Evolutionary conservation across 2,797 vertebrate genomes (phyloP).

Genomic region (Bradypodion ventrale): DNA sequence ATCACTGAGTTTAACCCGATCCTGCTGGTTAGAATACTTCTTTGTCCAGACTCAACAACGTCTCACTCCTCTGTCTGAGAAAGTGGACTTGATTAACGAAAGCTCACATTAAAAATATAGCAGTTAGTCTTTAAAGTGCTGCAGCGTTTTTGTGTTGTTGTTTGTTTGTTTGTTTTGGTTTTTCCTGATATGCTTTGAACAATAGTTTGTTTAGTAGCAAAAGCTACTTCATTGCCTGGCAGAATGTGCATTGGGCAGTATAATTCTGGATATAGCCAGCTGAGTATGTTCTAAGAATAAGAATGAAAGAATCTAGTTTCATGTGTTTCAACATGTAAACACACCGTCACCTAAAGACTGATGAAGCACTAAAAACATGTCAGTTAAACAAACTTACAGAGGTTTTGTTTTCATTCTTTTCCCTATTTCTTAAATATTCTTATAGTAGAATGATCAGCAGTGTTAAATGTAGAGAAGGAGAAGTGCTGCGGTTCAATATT

Average conservation of each 20-base stretch:
- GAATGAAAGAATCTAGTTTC: constrained; percentile 38
- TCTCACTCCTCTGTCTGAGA: too few relatives aligned
- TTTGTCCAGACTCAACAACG: too few relatives aligned
- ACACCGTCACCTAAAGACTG: constrained; percentile 47
- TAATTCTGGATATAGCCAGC: not conserved
- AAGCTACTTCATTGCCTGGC: constrained; percentile 45
- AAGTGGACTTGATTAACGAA: too few relatives aligned
- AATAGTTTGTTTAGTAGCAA: constrained; percentile 58
- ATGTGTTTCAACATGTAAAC: constrained; percentile 42
- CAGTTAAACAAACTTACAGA: constrained; percentile 35
- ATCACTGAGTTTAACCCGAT: too few relatives aligned
- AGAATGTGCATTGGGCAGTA: constrained; percentile 24
- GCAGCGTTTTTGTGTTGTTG: too few relatives aligned
- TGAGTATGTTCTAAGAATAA: rapidly evolving
- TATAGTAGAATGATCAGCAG: constrained; percentile 30
- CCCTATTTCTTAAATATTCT: constrained; percentile 40
- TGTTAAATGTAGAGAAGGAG: not conserved
- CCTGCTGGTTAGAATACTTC: too few relatives aligned
- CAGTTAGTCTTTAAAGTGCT: too few relatives aligned
- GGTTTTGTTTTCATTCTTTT: constrained; percentile 40
- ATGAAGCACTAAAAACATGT: constrained; percentile 55
- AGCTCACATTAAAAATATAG: too few relatives aligned
- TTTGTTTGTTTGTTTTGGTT: too few relatives aligned
- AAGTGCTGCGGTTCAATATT: not conserved
- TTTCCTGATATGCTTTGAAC: too few relatives aligned